Base-by-base conservation (phyloP, 1,140 invertebrate genomes). In the Macrosteles quadrilineatus region DNA sequence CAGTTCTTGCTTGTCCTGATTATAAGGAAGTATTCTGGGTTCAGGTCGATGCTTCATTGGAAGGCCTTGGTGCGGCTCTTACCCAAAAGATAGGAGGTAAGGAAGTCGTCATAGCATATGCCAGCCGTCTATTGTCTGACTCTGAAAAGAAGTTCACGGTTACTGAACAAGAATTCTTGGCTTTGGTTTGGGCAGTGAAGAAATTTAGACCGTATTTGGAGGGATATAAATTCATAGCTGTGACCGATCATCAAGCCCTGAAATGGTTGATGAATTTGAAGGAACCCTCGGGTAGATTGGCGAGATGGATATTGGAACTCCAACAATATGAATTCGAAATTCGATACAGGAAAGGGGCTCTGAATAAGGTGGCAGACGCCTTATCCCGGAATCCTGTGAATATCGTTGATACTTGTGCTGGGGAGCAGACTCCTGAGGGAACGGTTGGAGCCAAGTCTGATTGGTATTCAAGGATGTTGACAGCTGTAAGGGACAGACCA, bases 91-190 rank as follows among this genome's bases (percentile, higher is more conserved):
- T 67, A 12, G 50, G 70, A 21, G 70, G 62, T 43, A 45, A 59
- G 67, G 72, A 75, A 47, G 53, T 70, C 11, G 76, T 78, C 0
- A n/a, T n/a, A n/a, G n/a, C n/a, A n/a, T n/a, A n/a, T n/a, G n/a
- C n/a, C n/a, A n/a, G n/a, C n/a, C n/a, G n/a, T n/a, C n/a, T n/a
- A n/a, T n/a, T n/a, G n/a, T n/a, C n/a, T n/a, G n/a, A n/a, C n/a
- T n/a, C n/a, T 4, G 81, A 84, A 76, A 66, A 47, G 36, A 79
- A 79, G 6, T 84, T 79, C 68, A 63, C 73, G 1, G 74, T 74
- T 0, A 81, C 77, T 1, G 78, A 84, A 74, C 68, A 73, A 64
- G 83, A 85, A 77, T 76, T 75, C 50, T 70, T 84, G 25, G 82
- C 79, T 14, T 68, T 83, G 2, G 55, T 82, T 17, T 77, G 74